phyloP scores from a whole-genome alignment of 2,888 invertebrate genomes.

The Eulithis testata region DNA sequence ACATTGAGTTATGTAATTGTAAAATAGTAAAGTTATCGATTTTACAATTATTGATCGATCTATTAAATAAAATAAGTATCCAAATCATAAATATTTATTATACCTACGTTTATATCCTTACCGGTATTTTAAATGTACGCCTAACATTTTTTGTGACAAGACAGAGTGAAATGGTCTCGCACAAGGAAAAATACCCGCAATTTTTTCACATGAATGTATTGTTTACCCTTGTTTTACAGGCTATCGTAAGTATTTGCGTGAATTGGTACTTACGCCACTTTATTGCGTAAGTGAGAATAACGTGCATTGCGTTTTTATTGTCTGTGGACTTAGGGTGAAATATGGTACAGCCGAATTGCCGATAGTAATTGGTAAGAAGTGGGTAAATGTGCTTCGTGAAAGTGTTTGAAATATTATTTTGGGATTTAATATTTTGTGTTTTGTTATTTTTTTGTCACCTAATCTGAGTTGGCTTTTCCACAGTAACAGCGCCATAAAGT shows the following conservation, averaged over 20 bases:
- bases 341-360: conserved; percentile 30
- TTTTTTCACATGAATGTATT: conserved; percentile 52
- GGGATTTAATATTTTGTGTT: background rate
- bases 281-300: conserved; percentile 49
- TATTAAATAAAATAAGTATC: too few species aligned
- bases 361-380: conserved; percentile 32
- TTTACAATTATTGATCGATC: too few species aligned
- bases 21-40: too few species aligned
- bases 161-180: conserved; percentile 38
- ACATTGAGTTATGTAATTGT: too few species aligned
- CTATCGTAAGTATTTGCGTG: conserved; percentile 50
- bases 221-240: conserved; percentile 53
- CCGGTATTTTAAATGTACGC: background rate
- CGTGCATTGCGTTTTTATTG: conserved; percentile 50
- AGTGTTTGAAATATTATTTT: conserved; percentile 7
- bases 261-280: conserved; percentile 52
- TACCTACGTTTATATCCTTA: too few species aligned
- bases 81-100: too few species aligned
- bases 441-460: too few species aligned
- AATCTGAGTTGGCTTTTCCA: too few species aligned
- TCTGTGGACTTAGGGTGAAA: conserved; percentile 37
- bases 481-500: too few species aligned
- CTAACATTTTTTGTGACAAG: conserved; percentile 31
- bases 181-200: conserved; percentile 39
- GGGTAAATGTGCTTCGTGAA: conserved; percentile 15